Evolutionary conservation across 2,113 vertebrate genomes (phyloP).

Genomic region (Psephotus haematonotus): DNA sequence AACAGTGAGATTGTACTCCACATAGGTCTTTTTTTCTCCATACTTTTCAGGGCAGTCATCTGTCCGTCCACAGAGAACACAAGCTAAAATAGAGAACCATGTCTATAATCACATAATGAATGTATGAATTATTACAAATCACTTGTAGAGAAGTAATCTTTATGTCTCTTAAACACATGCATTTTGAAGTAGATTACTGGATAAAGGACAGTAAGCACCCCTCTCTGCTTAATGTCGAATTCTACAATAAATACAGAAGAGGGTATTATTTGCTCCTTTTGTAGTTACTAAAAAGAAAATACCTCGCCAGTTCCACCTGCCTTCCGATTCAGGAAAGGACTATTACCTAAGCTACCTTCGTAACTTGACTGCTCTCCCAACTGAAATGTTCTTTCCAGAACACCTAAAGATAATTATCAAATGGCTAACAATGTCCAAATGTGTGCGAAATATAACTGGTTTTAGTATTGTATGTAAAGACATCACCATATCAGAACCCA

Average conservation of each 20-base stretch:
- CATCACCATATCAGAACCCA: neutral
- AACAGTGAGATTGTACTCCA: constrained; percentile 81
- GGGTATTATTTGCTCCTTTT: neutral
- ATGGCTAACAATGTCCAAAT: neutral
- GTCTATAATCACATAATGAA: neutral
- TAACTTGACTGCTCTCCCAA: neutral
- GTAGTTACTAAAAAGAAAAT: neutral
- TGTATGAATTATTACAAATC: neutral
- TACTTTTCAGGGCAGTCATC: constrained; percentile 89
- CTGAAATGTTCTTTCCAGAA: neutral
- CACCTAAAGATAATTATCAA: neutral
- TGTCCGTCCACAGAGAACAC: constrained; percentile 83
- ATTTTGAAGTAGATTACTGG: neutral
- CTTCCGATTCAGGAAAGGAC: neutral
- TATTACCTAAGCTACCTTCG: neutral
- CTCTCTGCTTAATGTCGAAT: neutral
- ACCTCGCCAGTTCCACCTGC: neutral
- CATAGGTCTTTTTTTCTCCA: constrained; percentile 87
- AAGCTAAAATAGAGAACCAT: constrained; percentile 75
- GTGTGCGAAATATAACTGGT: neutral
- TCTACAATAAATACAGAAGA: neutral
- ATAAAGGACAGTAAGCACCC: neutral
- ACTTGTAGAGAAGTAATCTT: neutral
- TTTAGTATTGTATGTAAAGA: neutral
- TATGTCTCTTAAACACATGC: neutral